phyloP scores from a whole-genome alignment of 2,113 vertebrate genomes.

The Perognathus longimembris region DNA sequence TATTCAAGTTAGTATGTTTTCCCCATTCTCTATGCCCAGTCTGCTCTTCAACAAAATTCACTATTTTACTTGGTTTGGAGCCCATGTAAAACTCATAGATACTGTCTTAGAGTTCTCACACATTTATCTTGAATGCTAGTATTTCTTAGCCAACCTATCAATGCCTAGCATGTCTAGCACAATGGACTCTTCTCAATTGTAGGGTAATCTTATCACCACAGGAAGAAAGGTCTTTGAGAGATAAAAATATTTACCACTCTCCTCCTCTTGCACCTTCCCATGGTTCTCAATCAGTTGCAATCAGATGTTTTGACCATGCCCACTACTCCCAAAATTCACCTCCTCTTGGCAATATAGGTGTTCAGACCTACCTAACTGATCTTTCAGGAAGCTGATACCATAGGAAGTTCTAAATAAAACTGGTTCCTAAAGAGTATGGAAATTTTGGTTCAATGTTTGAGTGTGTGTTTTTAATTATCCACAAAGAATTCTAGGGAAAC shows the following conservation, averaged over 20 bases:
- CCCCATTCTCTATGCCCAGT: not conserved
- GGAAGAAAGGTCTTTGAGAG: not conserved
- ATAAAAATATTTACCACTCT: not conserved
- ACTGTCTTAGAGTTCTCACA: not conserved
- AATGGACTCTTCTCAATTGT: not conserved
- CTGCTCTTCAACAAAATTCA: not conserved
- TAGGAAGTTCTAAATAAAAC: not conserved
- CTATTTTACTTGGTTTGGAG: not conserved
- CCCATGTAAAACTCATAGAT: not conserved
- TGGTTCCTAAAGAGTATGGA: not conserved
- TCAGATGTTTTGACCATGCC: not conserved
- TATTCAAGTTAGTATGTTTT: not conserved
- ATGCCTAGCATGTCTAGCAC: not conserved
- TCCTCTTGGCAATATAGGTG: too few species aligned
- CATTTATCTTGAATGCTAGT: not conserved
- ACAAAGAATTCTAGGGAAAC: constrained; percentile 37
- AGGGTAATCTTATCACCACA: not conserved
- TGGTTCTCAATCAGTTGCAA: not conserved
- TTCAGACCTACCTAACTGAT: not conserved
- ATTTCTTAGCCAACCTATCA: not conserved
- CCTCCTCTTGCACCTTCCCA: not conserved
- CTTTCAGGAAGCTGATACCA: not conserved
- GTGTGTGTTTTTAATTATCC: constrained; percentile 19
- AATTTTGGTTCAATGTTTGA: constrained; percentile 18
- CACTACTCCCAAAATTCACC: not conserved